These are phyloP conservation scores for Scaptodrosophila latifasciaeformis DNA, from an alignment of 2,888 invertebrate genomes.

Conservation along the genomic window DNA sequence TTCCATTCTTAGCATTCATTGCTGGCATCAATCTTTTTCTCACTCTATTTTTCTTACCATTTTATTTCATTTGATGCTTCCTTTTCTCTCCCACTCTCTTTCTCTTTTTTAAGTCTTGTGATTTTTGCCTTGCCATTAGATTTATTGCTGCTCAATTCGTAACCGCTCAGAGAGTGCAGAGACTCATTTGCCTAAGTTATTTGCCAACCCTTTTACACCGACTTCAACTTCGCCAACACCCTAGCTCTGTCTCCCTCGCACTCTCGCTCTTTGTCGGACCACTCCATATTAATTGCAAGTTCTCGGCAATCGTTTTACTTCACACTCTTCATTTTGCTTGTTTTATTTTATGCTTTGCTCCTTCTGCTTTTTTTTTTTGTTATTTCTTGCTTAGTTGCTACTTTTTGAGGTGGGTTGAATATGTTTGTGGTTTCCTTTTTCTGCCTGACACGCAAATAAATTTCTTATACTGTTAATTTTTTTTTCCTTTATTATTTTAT, in stretches of 20 bases:
- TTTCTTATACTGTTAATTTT: constrained; percentile 23
- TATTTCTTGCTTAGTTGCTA: constrained; percentile 13
- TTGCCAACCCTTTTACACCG: constrained; percentile 24
- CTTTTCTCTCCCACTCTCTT: constrained; percentile 1
- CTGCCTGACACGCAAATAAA: constrained; percentile 54
- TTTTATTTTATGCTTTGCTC: neutral
- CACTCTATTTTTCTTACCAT: too few species aligned
- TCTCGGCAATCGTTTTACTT: constrained; percentile 20
- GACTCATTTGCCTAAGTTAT: constrained; percentile 44
- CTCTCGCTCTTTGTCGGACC: too few species aligned
- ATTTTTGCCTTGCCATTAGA: too few species aligned
- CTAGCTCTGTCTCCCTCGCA: too few species aligned
- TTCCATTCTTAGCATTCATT: constrained; percentile 19
- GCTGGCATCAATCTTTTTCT: constrained; percentile 26
- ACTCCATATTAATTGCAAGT: constrained; percentile 44
- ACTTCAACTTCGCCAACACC: constrained; percentile 23
- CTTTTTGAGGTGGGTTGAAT: neutral
- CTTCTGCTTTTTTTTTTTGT: neutral
- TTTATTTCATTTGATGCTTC: constrained; percentile 30
- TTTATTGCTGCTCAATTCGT: too few species aligned
- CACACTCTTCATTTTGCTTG: neutral
- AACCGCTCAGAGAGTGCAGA: too few species aligned
- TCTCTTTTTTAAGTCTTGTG: neutral
- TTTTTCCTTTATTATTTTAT: neutral
- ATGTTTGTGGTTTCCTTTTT: constrained; percentile 35